phyloP scores from a whole-genome alignment of 2,888 invertebrate genomes.

The Spialia ferax region DNA sequence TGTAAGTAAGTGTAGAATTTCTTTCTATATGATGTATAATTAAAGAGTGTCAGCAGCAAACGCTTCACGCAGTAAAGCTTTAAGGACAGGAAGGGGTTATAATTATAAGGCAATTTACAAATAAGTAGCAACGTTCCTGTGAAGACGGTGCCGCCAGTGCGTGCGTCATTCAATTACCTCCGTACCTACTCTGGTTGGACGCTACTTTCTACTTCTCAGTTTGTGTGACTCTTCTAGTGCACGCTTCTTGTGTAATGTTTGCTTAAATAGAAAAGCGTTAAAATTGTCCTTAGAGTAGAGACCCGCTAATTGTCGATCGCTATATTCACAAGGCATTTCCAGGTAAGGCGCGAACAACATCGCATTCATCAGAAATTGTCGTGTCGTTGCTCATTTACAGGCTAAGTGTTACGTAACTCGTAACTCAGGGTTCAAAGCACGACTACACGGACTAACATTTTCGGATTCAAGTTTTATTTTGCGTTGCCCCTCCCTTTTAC shows the following conservation, averaged over 20 bases:
- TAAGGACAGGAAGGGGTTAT: slow-evolving; percentile 60
- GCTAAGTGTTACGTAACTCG: background rate
- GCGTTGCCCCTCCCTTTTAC: too few relatives aligned
- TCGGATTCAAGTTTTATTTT: too few relatives aligned
- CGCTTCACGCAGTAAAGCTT: slow-evolving; percentile 48
- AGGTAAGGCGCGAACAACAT: slow-evolving; percentile 1
- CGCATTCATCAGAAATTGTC: background rate
- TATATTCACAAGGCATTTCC: slow-evolving; percentile 1
- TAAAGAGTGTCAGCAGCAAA: slow-evolving; percentile 21
- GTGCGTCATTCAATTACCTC: slow-evolving; percentile 69
- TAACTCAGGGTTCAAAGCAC: background rate
- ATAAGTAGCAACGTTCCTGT: slow-evolving; percentile 59
- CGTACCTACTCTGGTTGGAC: slow-evolving; percentile 48
- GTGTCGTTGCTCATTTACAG: background rate
- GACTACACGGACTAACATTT: too few relatives aligned
- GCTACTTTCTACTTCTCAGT: slow-evolving; percentile 73
- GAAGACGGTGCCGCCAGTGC: slow-evolving; percentile 50
- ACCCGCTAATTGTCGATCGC: background rate
- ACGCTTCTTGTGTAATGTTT: slow-evolving; percentile 71
- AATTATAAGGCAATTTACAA: slow-evolving; percentile 71
- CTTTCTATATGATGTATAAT: slow-evolving; percentile 7
- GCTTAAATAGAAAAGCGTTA: slow-evolving; percentile 78
- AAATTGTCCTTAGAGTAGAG: slow-evolving; percentile 56
- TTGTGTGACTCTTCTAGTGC: slow-evolving; percentile 64
- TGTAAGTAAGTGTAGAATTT: background rate